Conservation (phyloP, 2,113 vertebrate genomes). For the Oxyruncus cristatus region DNA sequence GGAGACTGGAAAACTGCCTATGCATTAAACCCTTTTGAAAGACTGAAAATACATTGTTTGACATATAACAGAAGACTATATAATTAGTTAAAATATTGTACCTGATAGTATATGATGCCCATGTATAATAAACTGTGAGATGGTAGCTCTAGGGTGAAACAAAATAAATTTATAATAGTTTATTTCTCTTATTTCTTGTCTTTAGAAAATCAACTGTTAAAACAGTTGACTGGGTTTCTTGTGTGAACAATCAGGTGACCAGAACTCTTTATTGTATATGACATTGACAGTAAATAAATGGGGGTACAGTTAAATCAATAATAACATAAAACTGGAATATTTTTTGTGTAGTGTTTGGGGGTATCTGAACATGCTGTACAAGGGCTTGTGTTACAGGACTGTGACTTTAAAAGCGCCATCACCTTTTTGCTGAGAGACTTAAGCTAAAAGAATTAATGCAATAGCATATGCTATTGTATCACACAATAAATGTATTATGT, state of each 20-base stretch:
- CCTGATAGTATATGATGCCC: background rate
- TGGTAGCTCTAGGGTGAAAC: background rate
- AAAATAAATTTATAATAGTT: background rate
- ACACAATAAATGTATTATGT: background rate
- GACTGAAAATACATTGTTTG: background rate
- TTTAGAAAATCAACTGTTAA: background rate
- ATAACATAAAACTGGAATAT: background rate
- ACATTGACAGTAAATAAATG: background rate
- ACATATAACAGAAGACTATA: background rate
- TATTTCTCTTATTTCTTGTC: background rate
- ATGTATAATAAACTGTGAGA: background rate
- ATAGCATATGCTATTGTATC: background rate
- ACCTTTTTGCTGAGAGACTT: background rate
- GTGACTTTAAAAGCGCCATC: background rate
- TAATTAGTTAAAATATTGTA: background rate
- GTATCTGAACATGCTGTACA: background rate
- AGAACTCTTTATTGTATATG: background rate
- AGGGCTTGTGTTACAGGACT: background rate
- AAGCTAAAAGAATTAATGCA: background rate
- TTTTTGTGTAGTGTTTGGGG: background rate
- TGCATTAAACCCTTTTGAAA: background rate
- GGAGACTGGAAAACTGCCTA: background rate
- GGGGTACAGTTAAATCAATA: background rate
- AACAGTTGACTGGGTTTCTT: background rate
- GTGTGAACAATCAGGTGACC: background rate